phyloP scores from a whole-genome alignment of 1,140 invertebrate species.

The Drosophila kikkawai region DNA sequence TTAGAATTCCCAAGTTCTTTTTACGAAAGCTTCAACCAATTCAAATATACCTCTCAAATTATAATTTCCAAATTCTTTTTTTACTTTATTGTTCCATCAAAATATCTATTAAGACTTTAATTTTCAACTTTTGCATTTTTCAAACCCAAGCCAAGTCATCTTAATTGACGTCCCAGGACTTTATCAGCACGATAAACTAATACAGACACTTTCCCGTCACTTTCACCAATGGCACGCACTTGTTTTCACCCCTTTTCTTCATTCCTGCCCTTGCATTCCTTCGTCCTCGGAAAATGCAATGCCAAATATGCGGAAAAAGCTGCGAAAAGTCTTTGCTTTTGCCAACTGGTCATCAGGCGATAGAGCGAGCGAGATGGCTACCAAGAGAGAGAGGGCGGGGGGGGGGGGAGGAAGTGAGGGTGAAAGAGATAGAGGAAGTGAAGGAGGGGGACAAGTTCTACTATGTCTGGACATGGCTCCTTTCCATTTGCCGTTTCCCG shows the following conservation, averaged over 20 bases:
- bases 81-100: not conserved
- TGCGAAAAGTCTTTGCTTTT: conserved; percentile 17
- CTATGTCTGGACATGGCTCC: conserved; percentile 49
- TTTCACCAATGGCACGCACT: conserved; percentile 38
- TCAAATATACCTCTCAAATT: not conserved
- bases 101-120: not conserved
- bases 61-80: not conserved
- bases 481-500: conserved; percentile 43
- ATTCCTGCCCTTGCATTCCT: conserved; percentile 5
- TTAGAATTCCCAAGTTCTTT: not conserved
- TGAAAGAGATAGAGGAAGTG: not conserved
- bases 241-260: conserved; percentile 4
- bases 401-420: no score
- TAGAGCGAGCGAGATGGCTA: conserved; percentile 3
- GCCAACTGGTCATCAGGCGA: conserved; percentile 37
- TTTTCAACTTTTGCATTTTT: not conserved
- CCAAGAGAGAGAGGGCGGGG: not conserved
- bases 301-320: conserved; percentile 60
- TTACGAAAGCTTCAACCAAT: not conserved
- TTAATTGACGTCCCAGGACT: conserved; percentile 33
- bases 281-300: conserved; percentile 29
- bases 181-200: conserved; percentile 33
- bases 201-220: conserved; percentile 35
- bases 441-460: conserved; percentile 15
- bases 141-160: not conserved